Base-by-base conservation (phyloP, 2,113 vertebrate genomes). In the Thinocorus orbignyianus region DNA sequence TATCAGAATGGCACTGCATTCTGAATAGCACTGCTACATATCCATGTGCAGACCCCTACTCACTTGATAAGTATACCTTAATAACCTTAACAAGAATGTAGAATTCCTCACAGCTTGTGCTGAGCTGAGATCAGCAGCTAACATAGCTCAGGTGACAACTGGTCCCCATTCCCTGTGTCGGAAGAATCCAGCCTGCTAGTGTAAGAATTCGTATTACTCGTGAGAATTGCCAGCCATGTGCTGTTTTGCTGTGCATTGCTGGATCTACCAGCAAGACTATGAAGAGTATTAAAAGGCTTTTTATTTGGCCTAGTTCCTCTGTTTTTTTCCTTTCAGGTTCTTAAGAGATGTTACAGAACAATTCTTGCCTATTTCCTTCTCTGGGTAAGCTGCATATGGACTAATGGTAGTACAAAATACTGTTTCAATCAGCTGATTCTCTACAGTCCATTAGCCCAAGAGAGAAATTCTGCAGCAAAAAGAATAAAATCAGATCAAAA, bases 191-290 rank as follows among this genome's bases (percentile, higher is more conserved):
- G 48, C 23, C 48, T 79, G 30, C 48, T 7, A 37, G 55, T 25
- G 68, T 0, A 1, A 74, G 17, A 26, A 13, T 1, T 33, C n/a
- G 14, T 11, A 24, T 20, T 73, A 13, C 30, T 37, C 2, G 1
- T 18, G 17, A 76, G 18, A 72, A 13, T 11, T 44, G 4, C 24
- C 35, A 48, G 23, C 8, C 13, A 46, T 4, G 7, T 24, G 10
- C 7, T 44, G 3, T 28, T 69, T 73, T 16, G 19, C 51, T 70
- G 46, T 17, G 12, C 3, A 0, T 6, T 64, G 37, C 41, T 65
- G 49, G 13, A 60, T 31, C 44, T 39, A 30, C 5, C 26, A 78
- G 16, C 8, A 79, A 41, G 13, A 28, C 31, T 49, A 37, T 3
- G 77, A 73, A 66, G 26, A 57, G 1, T 17, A 42, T 11, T 20